These are phyloP conservation scores for Fratercula arctica DNA, from an alignment of 2,797 vertebrate species.

Conservation along the genomic window DNA sequence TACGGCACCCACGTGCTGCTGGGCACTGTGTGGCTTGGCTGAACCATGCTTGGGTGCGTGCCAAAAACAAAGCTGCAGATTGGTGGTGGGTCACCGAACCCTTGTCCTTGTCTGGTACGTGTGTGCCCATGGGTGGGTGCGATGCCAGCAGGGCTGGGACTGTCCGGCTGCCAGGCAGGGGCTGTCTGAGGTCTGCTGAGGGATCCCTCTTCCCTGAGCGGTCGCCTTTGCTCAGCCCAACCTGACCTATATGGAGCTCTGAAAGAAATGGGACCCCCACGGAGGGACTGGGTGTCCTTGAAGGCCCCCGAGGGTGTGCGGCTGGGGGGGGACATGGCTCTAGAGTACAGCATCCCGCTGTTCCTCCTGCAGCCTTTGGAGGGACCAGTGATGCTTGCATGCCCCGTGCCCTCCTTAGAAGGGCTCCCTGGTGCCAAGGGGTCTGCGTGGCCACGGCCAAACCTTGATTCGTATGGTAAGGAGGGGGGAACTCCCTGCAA, in stretches of 20 bases:
- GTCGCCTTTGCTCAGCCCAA: background rate
- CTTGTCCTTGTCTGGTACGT: background rate
- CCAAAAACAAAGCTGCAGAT: background rate
- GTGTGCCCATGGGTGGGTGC: background rate
- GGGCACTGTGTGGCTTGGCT: background rate
- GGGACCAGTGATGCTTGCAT: background rate
- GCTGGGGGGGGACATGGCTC: background rate
- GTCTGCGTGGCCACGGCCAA: background rate
- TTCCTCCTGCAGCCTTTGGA: background rate
- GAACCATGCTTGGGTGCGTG: background rate
- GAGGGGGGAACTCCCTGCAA: background rate
- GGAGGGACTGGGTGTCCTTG: background rate
- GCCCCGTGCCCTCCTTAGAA: background rate
- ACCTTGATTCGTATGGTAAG: background rate
- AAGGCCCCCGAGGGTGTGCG: background rate
- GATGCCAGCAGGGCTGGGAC: background rate
- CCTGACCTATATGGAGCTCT: background rate
- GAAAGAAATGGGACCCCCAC: background rate
- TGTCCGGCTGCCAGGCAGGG: background rate
- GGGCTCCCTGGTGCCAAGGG: background rate
- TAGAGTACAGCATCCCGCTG: background rate
- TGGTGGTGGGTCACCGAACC: background rate
- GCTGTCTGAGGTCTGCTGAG: background rate
- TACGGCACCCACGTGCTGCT: rapidly evolving
- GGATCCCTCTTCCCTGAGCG: background rate